A percentile compares a stretch with the other conserved stretches of the same genome.
Conservation (phyloP, 2,888 invertebrate species). For the Cylindroiulus punctatus region DNA sequence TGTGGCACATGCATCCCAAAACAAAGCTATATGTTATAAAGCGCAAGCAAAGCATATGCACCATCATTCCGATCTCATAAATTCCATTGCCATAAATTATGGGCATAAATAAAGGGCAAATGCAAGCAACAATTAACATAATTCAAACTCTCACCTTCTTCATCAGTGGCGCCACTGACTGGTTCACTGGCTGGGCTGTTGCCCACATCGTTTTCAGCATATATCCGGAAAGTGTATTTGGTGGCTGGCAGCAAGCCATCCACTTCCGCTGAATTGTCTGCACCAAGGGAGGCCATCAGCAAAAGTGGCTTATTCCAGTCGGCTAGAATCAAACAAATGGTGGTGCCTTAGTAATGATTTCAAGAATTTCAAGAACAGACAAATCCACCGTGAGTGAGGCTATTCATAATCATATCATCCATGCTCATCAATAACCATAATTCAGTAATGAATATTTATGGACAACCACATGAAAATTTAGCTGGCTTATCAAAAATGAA, state of each 20-base stretch:
- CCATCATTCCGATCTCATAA: not conserved
- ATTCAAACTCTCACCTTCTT: slow-evolving; percentile 76
- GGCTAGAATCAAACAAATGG: slow-evolving; percentile 50
- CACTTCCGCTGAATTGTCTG: slow-evolving; percentile 53
- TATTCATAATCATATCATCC: not conserved
- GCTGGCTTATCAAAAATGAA: not conserved
- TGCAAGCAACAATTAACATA: not conserved
- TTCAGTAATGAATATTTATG: not conserved
- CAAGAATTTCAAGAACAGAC: not conserved
- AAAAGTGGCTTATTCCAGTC: slow-evolving; percentile 52
- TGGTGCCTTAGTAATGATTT: not conserved
- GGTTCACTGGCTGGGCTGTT: slow-evolving; percentile 90
- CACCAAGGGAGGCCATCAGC: slow-evolving; percentile 36
- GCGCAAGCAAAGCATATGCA: too few species aligned
- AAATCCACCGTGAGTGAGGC: not conserved
- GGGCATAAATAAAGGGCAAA: not conserved
- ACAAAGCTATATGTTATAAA: too few species aligned
- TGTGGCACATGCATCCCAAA: too few species aligned
- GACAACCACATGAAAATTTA: not conserved
- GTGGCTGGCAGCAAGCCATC: slow-evolving; percentile 84
- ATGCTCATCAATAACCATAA: not conserved
- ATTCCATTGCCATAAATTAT: not conserved
- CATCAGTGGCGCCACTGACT: slow-evolving; percentile 93
- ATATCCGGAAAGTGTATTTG: slow-evolving; percentile 90
- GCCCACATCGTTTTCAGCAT: slow-evolving; percentile 93